A percentile compares a stretch with the other conserved stretches of the same genome.
These are phyloP conservation scores for Mimumesa dahlbomi DNA, from an alignment of 2,888 invertebrate species.

Conservation along the genomic window DNA sequence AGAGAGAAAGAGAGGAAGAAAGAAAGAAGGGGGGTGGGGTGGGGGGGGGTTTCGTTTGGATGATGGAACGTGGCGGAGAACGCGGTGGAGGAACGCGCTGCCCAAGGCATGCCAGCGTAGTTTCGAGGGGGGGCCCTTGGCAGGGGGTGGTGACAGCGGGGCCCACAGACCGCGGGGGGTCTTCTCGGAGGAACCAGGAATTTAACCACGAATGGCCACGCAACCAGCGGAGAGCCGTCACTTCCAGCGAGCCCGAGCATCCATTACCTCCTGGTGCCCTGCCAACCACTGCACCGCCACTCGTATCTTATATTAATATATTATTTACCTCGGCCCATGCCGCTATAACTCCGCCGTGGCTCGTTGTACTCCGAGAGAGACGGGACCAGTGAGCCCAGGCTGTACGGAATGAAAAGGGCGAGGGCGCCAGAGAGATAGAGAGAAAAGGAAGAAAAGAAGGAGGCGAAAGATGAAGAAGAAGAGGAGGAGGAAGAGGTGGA, in stretches of 20 bases:
- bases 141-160: conserved; percentile 79
- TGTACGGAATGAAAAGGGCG: conserved; percentile 55
- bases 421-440: conserved; percentile 16
- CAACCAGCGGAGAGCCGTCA: conserved; percentile 80
- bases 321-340: conserved; percentile 75
- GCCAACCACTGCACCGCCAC: conserved; percentile 77
- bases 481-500: conserved; percentile 57
- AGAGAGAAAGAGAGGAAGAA: conserved; percentile 22
- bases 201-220: conserved; percentile 79
- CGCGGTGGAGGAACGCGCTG: conserved; percentile 53
- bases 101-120: conserved; percentile 60
- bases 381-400: not conserved
- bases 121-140: conserved; percentile 78
- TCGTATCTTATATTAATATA: conserved; percentile 79
- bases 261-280: conserved; percentile 80
- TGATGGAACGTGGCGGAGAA: conserved; percentile 61
- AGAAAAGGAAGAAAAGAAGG: conserved; percentile 5
- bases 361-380: conserved; percentile 35
- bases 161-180: conserved; percentile 82
- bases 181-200: conserved; percentile 82
- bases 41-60: conserved; percentile 36
- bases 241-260: conserved; percentile 79
- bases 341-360: conserved; percentile 65
- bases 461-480: not conserved
- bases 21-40: conserved; percentile 3